Evolutionary conservation across 2,888 invertebrate species (phyloP), one percentile per base, ranked within the genome.

Genomic region (Nineta flava): DNA sequence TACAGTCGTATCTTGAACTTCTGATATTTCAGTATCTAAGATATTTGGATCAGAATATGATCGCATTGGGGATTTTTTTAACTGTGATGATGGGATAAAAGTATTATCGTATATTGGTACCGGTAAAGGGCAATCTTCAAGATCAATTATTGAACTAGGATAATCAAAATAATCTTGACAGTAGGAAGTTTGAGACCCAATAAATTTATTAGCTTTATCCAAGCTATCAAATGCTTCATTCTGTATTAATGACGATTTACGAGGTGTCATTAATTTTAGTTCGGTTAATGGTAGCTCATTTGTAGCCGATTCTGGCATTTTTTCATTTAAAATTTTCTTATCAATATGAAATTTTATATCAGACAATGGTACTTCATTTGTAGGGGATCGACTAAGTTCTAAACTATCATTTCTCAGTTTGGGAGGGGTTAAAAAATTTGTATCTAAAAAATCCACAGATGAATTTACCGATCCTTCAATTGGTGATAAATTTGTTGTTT

Each of bases 221-320:
- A 26, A 5, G 7, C 26, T 3, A 26, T 26, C 26, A 7, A 26
- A 26, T 6, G 7, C 7, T 50, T 47, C 10, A 32, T 38, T 9
- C 19, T 26, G 35, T 60, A 54, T 50, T 57, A 26, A 17, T 46
- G 10, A 47, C 51, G 51, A 48, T 52, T 52, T 48, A 56, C 61
- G 3, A 1, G 64, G 62, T 1, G 65, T 65, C 52, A 66, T 65
- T 35, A 65, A 51, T 10, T 67, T 67, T 31, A 65, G 55, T 56
- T 65, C 75, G 52, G 79, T 79, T 57, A 80, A 65, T 51, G 80
- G 80, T 58, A 81, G 66, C 66, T 81, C 80, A 68, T 80, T 81
- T 54, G 79, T 79, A n/a, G 79, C 74, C 48, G 77, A 78, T 62
- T 75, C 74, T 32, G 60, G 56, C 55, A 70, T 66, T 15, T 50